Evolutionary conservation across 2,113 vertebrate species (phyloP), one percentile per base, ranked within the genome.

Genomic region (Prionailurus viverrinus): DNA sequence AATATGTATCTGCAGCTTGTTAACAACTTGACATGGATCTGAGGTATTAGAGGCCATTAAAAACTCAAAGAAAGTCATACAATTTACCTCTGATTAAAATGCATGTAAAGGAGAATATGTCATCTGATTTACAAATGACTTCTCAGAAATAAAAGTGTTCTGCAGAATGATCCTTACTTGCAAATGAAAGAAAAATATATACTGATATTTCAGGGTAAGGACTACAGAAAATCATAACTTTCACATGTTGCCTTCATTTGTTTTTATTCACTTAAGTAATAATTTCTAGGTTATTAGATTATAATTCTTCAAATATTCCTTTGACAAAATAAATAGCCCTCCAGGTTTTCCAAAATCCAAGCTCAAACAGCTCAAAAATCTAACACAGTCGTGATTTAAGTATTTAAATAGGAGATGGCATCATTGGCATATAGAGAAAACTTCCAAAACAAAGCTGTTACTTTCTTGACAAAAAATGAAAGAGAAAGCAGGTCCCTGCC

Each of bases 181-280:
- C 45, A 88, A 65, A 69, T 92, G 33, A 87, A 39, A 96, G 39
- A 69, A 95, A 93, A 79, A 83, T 61, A 91, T 12, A 21, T 63
- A 48, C 14, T n/a, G 48, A 36, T 51, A 31, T 5, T 5, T 68
- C 21, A 78, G 21, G 53, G 18, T 11, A 27, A 86, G 23, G 2
- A 69, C 25, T 36, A 19, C 25, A 51, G 53, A 36, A 18, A 55
- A 86, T 21, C 10, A 0, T 36, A 61, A 66, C 39, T 66, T 93
- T 63, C 10, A 31, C 41, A 68, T 51, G 18, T 23, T 91, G 45
- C 31, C 25, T 78, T 82, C 15, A 36, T 76, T 69, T 53, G 27
- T 80, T 80, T 95, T 71, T 27, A 76, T 94, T 66, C 7, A 69
- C 23, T 41, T 71, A 12, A 69, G 5, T 76, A 87, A 87, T 65